phyloP scores from a whole-genome alignment of 2,113 vertebrate genomes.

The Hyaena hyaena region DNA sequence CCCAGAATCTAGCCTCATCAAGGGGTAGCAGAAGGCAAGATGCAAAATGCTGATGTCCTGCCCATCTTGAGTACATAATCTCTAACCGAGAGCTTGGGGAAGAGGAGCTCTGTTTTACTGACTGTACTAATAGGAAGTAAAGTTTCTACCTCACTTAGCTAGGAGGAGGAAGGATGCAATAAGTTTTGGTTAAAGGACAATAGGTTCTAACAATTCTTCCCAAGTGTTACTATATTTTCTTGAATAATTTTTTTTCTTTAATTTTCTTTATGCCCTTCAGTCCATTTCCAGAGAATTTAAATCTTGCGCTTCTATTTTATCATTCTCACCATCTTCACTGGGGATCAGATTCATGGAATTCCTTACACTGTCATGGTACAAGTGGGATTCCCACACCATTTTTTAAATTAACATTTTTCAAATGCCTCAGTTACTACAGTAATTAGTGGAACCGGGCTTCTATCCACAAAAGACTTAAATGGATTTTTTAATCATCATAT shows the following conservation, averaged over 20 bases:
- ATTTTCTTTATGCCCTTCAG: neutral
- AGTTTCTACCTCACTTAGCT: neutral
- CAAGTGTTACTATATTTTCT: neutral
- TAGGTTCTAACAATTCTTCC: neutral
- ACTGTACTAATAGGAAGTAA: no score
- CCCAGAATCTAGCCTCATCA: neutral
- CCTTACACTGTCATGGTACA: neutral
- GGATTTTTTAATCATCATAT: neutral
- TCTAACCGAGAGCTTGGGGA: neutral
- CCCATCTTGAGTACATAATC: neutral
- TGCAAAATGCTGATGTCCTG: neutral
- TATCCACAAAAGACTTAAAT: neutral
- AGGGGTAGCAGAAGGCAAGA: neutral
- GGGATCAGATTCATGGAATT: neutral
- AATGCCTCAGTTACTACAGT: neutral
- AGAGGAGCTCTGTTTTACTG: neutral
- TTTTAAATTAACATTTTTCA: neutral
- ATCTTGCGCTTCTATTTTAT: neutral
- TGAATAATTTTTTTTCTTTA: neutral
- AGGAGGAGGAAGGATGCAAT: neutral
- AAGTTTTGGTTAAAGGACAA: neutral
- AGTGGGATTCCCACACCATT: neutral
- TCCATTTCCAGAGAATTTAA: neutral
- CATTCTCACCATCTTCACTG: neutral
- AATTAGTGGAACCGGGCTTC: neutral